Percentiles rank a stretch among this genome's conserved stretches.
These are phyloP conservation scores for Caenorhabditis drosophilae DNA, from an alignment of 2,888 invertebrate genomes.

Conservation along the genomic window DNA sequence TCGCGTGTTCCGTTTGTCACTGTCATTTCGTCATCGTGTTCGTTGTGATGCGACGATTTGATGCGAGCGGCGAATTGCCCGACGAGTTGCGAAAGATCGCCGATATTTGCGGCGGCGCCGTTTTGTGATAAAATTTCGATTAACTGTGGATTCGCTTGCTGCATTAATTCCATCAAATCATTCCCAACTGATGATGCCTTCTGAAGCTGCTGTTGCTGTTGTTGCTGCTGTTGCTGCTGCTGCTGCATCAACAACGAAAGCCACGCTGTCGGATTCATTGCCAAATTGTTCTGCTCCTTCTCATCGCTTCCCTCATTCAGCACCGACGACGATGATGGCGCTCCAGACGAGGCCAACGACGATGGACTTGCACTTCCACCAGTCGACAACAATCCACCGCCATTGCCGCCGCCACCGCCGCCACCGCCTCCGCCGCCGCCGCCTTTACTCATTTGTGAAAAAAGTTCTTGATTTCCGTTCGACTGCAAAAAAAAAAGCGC, in stretches of 20 bases:
- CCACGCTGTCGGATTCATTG: neutral
- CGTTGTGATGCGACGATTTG: constrained; percentile 4
- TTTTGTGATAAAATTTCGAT: constrained; percentile 16
- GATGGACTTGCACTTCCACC: constrained; percentile 33
- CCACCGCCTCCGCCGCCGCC: too few relatives aligned
- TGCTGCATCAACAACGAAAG: constrained; percentile 1
- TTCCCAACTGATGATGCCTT: neutral
- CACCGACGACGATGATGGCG: constrained; percentile 25
- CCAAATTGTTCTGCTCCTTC: constrained; percentile 2
- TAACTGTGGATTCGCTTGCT: constrained; percentile 6
- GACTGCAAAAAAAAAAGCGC: constrained; percentile 32
- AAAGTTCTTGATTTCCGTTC: constrained; percentile 15
- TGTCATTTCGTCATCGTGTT: neutral
- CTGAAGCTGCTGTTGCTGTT: constrained; percentile 4
- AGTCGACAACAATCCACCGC: constrained; percentile 16
- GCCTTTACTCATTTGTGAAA: constrained; percentile 31
- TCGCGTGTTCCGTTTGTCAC: constrained; percentile 23
- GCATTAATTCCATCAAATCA: constrained; percentile 8
- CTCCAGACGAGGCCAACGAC: constrained; percentile 30
- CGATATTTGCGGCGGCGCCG: neutral
- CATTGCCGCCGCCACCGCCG: too few relatives aligned
- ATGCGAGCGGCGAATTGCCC: constrained; percentile 14
- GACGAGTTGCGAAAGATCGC: neutral
- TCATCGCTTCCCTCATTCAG: constrained; percentile 15
- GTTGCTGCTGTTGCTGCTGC: constrained; percentile 19